Evolutionary conservation across 2,113 vertebrate genomes (phyloP).

Genomic region (Oncorhynchus tshawytscha): DNA sequence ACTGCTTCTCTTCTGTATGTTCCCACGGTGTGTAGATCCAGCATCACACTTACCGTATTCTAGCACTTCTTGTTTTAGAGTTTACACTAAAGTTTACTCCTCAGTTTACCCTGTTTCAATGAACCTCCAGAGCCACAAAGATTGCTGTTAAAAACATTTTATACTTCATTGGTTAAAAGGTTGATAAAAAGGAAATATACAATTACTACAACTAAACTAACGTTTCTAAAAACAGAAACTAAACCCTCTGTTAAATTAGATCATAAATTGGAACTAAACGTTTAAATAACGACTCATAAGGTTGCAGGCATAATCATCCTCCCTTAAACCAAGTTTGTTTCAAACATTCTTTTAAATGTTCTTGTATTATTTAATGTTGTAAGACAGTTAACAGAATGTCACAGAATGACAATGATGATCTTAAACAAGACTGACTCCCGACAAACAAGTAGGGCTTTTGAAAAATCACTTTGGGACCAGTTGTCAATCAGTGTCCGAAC

Average conservation of each 20-base stretch:
- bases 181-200: neutral
- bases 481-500: constrained; percentile 14
- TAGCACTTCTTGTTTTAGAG: constrained; percentile 19
- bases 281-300: neutral
- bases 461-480: constrained; percentile 11
- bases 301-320: neutral
- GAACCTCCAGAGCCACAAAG: neutral
- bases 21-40: constrained; percentile 69
- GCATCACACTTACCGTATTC: constrained; percentile 66
- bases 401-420: neutral
- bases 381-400: neutral
- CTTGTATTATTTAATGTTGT: neutral
- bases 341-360: neutral
- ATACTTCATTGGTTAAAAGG: neutral
- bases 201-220: neutral
- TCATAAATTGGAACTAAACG: neutral
- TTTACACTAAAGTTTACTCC: neutral
- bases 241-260: neutral
- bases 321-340: neutral
- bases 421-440: neutral
- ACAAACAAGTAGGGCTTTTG: neutral
- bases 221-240: neutral
- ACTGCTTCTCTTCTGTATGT: constrained; percentile 72
- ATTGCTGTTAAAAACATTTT: neutral
- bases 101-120: neutral